Base-by-base conservation (phyloP, 2,888 invertebrate species). In the Autographa pulchrina region DNA sequence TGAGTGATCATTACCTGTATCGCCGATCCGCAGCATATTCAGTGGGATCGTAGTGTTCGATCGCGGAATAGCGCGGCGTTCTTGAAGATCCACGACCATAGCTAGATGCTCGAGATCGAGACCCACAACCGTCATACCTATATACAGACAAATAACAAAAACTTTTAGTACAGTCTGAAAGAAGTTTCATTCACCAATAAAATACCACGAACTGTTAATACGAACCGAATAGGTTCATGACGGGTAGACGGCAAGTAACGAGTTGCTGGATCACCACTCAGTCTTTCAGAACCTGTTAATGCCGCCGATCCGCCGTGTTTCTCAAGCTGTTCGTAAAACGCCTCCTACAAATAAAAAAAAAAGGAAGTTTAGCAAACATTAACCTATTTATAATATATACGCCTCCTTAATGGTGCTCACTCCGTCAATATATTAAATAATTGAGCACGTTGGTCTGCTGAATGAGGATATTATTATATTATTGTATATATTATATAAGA, bases 291-390 rank as follows among this genome's bases (percentile, higher is more conserved):
- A 91, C 97, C 93, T 93, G 97, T 88, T 93, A 97, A 70, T 92
- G 96, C 85, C 92, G 97, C 88, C 91, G 95, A 83, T 91, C 97
- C 94, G 43, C 96, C 94, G 87, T 97, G 98, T 90, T 98, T 98
- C 89, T 99, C 98, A 88, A 99, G 96, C 91, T 98, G 98, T 88
- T 99, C 99, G 91, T 98, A 98, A 95, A 99, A 99, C 68, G 98
- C 97, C 89, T 98, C 98, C 96, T 99, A 97, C n/a, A 70, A 35
- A 74, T n/a, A 60, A 63, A 52, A 8, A 52, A 8, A 2, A 62
- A 32, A 63, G 20, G 16, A 61, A 43, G 25, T 58, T 14, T 16
- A 58, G 9, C 8, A 18, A 38, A n/a, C 2, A 20, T 58, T n/a
- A n/a, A 48, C 16, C 48, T 7, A 4, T 35, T 3, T 48, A 25